Evolutionary conservation across 2,113 vertebrate genomes (phyloP).

Genomic region (Charina bottae): DNA sequence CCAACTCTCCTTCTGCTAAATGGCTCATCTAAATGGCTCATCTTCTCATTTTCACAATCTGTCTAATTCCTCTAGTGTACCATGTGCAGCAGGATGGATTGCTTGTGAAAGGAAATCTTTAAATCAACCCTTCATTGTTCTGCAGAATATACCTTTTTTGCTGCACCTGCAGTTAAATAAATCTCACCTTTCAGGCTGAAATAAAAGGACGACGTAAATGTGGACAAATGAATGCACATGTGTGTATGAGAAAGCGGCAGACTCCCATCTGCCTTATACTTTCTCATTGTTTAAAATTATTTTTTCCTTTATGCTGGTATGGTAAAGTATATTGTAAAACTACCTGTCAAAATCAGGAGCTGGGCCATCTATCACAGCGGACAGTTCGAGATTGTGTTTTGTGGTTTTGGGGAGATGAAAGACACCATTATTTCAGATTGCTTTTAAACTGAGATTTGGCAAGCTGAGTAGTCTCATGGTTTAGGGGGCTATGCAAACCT

Average conservation of each 20-base stretch:
- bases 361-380: neutral
- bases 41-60: conserved; percentile 28
- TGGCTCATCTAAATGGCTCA: neutral
- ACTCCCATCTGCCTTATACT: neutral
- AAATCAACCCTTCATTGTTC: conserved; percentile 20
- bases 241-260: neutral
- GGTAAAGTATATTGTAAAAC: conserved; percentile 3
- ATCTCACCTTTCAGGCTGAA: neutral
- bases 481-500: neutral
- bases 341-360: conserved; percentile 16
- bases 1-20: conserved; percentile 22
- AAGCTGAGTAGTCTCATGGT: neutral
- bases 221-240: neutral
- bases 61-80: neutral
- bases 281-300: conserved; percentile 13
- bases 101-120: conserved; percentile 24
- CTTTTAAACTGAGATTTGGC: conserved; percentile 11
- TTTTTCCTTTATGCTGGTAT: conserved; percentile 4
- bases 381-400: neutral
- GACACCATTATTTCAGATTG: neutral
- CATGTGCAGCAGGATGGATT: neutral
- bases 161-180: conserved; percentile 11
- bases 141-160: neutral
- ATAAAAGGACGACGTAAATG: neutral
- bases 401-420: neutral